These are phyloP conservation scores for Sebastes alutus DNA, from an alignment of 2,797 vertebrate species.

Conservation along the genomic window DNA sequence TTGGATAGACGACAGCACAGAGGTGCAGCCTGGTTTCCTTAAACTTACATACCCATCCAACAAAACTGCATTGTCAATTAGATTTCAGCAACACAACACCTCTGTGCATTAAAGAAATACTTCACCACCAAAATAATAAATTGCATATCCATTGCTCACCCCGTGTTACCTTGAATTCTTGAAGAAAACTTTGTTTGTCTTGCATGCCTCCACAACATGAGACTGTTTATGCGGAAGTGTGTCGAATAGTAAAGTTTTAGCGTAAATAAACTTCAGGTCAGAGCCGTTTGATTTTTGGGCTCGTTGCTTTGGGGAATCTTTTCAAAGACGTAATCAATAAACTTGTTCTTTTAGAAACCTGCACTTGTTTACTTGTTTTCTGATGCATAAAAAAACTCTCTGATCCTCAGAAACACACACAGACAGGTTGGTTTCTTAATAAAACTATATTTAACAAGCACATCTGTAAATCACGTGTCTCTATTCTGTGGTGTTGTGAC, in stretches of 20 bases:
- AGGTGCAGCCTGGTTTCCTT: too few species aligned
- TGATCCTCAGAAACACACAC: background rate
- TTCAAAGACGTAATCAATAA: constrained; percentile 33
- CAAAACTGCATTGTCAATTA: background rate
- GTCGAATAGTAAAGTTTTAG: background rate
- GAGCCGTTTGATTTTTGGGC: background rate
- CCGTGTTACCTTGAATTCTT: background rate
- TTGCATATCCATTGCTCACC: background rate
- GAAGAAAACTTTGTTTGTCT: background rate
- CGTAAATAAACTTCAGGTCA: background rate
- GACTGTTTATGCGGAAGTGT: background rate
- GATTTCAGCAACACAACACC: background rate
- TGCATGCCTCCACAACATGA: background rate
- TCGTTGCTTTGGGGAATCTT: constrained; percentile 1
- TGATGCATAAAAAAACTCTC: background rate
- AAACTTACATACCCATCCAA: background rate
- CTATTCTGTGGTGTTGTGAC: background rate
- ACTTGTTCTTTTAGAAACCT: background rate
- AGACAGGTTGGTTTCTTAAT: background rate
- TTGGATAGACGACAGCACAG: background rate
- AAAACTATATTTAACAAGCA: background rate
- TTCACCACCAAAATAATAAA: background rate
- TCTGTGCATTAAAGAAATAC: background rate
- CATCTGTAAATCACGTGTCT: background rate
- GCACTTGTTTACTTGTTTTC: background rate